Evolutionary conservation across 1,140 invertebrate species (phyloP), one percentile per base, ranked within the genome.

Genomic region (Drosophila kepulauana): DNA sequence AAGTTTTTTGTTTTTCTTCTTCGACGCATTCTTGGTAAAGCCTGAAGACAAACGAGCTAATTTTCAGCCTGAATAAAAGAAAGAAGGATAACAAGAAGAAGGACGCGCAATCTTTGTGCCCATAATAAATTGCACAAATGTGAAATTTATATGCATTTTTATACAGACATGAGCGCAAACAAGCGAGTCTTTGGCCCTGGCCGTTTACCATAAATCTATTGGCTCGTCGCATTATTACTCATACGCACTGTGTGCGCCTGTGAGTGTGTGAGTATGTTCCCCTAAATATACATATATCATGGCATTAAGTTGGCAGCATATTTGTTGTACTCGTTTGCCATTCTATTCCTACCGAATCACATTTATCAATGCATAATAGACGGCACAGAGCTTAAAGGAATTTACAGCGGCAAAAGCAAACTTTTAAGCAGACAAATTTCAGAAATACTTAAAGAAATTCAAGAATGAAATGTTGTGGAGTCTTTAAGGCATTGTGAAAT

Each of bases 61-160:
- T 87, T 87, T 87, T 70, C 73, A 69, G 75, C 15, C 51, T 38
- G 76, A 79, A 45, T 28, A 10, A 59, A 41, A 38, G 35, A 45
- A 35, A 7, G 5, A 80, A 38, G 78, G 78, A 81, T 68, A 68
- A 59, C 65, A 59, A 71, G 38, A 67, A 71, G 38, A 54, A 43
- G 64, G 70, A 48, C 56, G 46, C 64, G 63, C 66, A 30, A 67
- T 51, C 67, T 46, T 46, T 68, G 79, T 67, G 49, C 30, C 61
- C 77, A 71, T 84, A 86, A 86, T 86, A 86, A 86, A 86, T 86
- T 68, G 82, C 67, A 45, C 54, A 79, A 86, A 87, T 87, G 64
- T 67, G 70, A 70, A 88, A 87, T 87, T 87, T 88, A 82, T 82
- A 88, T 82, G 80, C 80, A 82, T 88, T 87, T 88, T 88, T 88